Evolutionary conservation across 2,888 invertebrate species (phyloP), one percentile per base, ranked within the genome.

Genomic region (Tigriopus californicus): DNA sequence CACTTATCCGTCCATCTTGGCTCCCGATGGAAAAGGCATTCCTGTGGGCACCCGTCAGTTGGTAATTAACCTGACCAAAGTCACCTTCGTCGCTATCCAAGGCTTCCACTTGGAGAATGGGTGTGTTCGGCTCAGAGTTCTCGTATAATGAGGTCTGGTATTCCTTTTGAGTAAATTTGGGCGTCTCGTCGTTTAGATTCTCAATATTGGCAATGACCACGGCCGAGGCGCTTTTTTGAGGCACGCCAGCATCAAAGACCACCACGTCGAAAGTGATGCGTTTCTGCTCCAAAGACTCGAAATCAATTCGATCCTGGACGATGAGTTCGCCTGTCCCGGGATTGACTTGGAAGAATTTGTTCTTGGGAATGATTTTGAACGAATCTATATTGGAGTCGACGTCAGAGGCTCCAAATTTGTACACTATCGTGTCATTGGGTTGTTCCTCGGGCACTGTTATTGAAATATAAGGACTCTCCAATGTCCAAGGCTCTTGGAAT

Each of bases 241-340:
- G 92, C 0, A 85, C 80, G 1, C 92, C 92, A 0, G 83, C 83
- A 71, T 94, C 94, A 65, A 79, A 83, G 0, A 87, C 91, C 1
- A 81, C 75, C 0, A 88, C 81, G 0, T 81, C 82, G 68, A 92
- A 87, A 68, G 83, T 81, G 2, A 88, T 74, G 48, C 76, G 75
- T 64, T 83, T 82, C 0, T 82, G 74, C n/a, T 52, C 52, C 13
- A 59, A 24, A 65, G 77, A 75, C 69, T 94, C 94, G 70, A 82
- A 92, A 72, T 94, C 91, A 56, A 94, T 80, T 13, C 82, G 76
- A 64, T 81, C 78, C 41, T 78, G 80, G 1, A 83, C 81, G 66
- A 81, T 82, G 58, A 84, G 77, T 70, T 80, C 70, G 75, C 87
- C 89, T 57, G 86, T 85, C 6, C 80, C 77, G 67, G 83, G 82